phyloP scores from a whole-genome alignment of 2,113 vertebrate genomes.

The Grantiella picta region DNA sequence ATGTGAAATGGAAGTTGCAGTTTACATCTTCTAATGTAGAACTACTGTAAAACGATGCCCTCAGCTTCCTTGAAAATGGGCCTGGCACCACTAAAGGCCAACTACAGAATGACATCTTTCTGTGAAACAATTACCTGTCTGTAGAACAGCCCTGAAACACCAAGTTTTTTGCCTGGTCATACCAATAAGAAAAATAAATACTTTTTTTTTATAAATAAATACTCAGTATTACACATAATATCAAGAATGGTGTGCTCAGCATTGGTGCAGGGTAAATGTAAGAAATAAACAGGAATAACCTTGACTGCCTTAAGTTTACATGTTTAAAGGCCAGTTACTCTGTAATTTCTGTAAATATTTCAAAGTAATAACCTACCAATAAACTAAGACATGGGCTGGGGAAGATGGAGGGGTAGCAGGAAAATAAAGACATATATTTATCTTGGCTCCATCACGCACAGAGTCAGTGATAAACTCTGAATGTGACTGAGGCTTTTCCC shows the following conservation, averaged over 20 bases:
- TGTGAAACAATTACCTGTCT: background rate
- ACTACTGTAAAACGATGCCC: background rate
- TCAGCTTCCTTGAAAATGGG: background rate
- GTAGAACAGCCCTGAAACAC: background rate
- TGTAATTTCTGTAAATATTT: background rate
- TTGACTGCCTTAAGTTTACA: background rate
- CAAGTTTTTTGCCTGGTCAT: background rate
- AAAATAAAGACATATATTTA: background rate
- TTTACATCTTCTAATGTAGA: background rate
- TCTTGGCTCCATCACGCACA: background rate
- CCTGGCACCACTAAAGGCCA: background rate
- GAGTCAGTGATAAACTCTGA: background rate
- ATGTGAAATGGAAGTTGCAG: background rate
- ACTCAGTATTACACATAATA: background rate
- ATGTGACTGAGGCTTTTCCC: background rate
- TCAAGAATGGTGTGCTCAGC: background rate
- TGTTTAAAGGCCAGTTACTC: background rate
- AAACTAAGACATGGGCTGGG: background rate
- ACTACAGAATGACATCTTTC: background rate
- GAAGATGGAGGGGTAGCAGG: background rate
- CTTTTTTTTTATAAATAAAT: background rate
- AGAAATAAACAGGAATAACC: background rate
- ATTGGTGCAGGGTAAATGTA: fast-evolving
- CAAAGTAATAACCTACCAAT: background rate
- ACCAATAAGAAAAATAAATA: background rate